Base-by-base conservation (phyloP, 1,140 invertebrate genomes). In the Saccostrea glomerata region DNA sequence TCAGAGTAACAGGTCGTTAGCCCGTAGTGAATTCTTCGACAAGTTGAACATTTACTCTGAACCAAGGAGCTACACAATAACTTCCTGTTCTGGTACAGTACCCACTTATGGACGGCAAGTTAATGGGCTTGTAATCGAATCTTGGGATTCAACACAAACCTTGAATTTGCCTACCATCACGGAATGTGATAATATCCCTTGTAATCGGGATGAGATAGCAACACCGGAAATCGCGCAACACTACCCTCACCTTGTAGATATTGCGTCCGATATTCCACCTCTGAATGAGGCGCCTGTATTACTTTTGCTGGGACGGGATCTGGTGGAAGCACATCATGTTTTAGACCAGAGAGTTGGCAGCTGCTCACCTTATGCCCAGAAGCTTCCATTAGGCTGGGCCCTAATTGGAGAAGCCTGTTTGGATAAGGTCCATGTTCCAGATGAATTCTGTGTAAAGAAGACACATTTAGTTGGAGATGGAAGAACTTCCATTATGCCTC, bases 321-420 rank as follows among this genome's bases (percentile, higher is more conserved):
- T 90, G 9, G 1, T 66, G 7, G 77, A 89, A 25, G 85, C 66
- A 25, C 66, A 90, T 58, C 82, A 90, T 23, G 87, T 90, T 15
- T 82, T 86, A 9, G 83, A 88, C 6, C 89, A 90, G 23, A 73
- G 84, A 83, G 58, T 86, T 36, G 88, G 90, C 54, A 86, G 86
- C 12, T 40, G 55, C 25, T 23, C 86, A 47, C 88, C 89, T 13
- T 90, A 55, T 70, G 86, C 88, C 30, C 89, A 89, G 58, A 40
- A 55, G 17, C 82, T 89, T 13, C 0, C 12, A 12, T 58, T 89
- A 70, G 88, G 88, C 11, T 89, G 73, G 88, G 58, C 60, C 17
- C 13, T 87, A 11, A 36, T 87, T 36, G 85, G 77, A 20, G 77
- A 89, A 25, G 63, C 40, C 47, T 58, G 54, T 25, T 58, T 85